Percentiles rank a stretch among this genome's conserved stretches.
These are phyloP conservation scores for Portevinia maculata DNA, from an alignment of 2,888 invertebrate species.

Conservation along the genomic window DNA sequence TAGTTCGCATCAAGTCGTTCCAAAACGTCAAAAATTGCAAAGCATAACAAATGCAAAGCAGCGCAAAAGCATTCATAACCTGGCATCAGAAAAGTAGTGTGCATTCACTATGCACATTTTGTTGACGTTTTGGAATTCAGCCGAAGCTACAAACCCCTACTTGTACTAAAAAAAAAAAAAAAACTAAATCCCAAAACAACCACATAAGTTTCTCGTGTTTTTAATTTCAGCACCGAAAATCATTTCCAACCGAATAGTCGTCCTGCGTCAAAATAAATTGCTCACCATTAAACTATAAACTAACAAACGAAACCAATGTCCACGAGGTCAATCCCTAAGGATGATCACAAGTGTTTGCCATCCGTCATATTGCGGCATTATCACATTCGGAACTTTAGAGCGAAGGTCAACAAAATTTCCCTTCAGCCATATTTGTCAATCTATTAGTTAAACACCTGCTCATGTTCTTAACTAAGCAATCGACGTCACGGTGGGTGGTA, in stretches of 20 bases:
- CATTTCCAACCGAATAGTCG: constrained; percentile 37
- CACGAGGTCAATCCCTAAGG: constrained; percentile 17
- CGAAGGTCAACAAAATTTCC: background rate
- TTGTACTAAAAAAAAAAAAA: too few species aligned
- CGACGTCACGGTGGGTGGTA: constrained; percentile 23
- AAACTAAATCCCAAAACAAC: too few species aligned
- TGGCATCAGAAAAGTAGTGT: too few species aligned
- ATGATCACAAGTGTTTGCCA: constrained; percentile 50
- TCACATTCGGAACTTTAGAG: background rate
- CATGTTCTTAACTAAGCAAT: constrained; percentile 6
- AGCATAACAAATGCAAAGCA: too few species aligned
- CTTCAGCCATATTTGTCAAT: constrained; percentile 10
- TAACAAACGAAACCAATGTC: constrained; percentile 19
- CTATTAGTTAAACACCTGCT: constrained; percentile 59
- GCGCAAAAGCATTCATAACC: too few species aligned
- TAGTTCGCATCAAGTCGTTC: too few species aligned
- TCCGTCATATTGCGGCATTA: constrained; percentile 42
- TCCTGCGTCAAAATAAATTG: constrained; percentile 47
- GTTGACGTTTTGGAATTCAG: too few species aligned
- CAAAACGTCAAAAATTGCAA: too few species aligned
- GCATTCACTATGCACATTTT: too few species aligned
- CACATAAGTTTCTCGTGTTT: too few species aligned
- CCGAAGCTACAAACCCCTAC: too few species aligned
- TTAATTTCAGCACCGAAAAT: too few species aligned
- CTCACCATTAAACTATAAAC: constrained; percentile 54